Conservation (phyloP, 1,140 invertebrate species). For the Homarus americanus region DNA sequence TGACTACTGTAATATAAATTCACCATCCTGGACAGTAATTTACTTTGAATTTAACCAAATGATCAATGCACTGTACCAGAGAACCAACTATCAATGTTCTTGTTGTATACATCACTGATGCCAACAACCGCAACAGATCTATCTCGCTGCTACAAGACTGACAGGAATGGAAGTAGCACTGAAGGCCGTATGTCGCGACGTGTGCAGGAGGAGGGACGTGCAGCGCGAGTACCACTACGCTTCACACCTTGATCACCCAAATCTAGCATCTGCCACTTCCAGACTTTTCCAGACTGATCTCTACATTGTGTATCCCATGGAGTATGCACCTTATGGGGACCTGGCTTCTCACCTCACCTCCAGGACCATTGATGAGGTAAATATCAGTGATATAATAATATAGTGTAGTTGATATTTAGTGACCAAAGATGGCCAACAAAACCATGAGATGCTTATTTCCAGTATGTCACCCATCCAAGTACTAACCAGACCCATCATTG, state of each 20-base stretch:
- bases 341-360: slow-evolving; percentile 35
- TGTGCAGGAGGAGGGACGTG: slow-evolving; percentile 49
- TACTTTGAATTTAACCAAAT: too few species aligned
- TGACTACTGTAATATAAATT: too few species aligned
- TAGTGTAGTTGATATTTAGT: too few species aligned
- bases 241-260: slow-evolving; percentile 58
- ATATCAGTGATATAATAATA: too few species aligned
- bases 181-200: slow-evolving; percentile 50
- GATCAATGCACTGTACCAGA: too few species aligned
- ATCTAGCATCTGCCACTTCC: slow-evolving; percentile 21
- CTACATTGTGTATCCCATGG: slow-evolving; percentile 58
- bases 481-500: too few species aligned
- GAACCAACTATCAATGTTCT: too few species aligned
- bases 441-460: too few species aligned
- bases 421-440: too few species aligned
- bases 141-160: slow-evolving; percentile 50
- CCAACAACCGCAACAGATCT: slow-evolving; percentile 8
- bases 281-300: slow-evolving; percentile 65
- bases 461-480: too few species aligned
- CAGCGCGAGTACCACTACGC: slow-evolving; percentile 63
- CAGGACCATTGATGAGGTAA: slow-evolving; percentile 55
- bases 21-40: too few species aligned
- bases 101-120: too few species aligned
- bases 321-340: slow-evolving; percentile 56
- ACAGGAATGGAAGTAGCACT: slow-evolving; percentile 49